Evolutionary conservation across 2,797 vertebrate species (phyloP).

Genomic region (Diplodus sargus): DNA sequence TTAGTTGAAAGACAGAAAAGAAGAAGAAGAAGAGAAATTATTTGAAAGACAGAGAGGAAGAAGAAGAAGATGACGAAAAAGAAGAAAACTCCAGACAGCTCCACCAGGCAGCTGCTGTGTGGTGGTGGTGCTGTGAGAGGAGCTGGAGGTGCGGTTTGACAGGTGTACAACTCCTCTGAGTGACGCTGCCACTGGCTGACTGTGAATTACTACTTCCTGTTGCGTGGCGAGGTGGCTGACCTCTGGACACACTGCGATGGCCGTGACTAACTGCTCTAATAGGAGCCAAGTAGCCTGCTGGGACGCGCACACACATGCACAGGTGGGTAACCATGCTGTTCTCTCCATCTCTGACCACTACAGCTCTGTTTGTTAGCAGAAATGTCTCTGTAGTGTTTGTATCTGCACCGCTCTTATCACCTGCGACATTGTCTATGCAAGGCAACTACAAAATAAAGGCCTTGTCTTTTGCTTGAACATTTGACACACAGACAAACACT

Average conservation of each 20-base stretch:
- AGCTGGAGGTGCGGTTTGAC: slow-evolving; percentile 51
- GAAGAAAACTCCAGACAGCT: not conserved
- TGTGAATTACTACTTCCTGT: slow-evolving; percentile 90
- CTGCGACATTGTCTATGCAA: no score
- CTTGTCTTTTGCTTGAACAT: no score
- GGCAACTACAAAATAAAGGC: no score
- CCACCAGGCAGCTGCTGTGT: slow-evolving; percentile 7
- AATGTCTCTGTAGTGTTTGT: no score
- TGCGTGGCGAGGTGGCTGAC: slow-evolving; percentile 73
- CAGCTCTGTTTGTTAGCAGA: no score
- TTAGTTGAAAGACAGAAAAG: no score
- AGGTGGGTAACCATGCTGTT: no score
- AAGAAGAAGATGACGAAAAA: no score
- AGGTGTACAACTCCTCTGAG: slow-evolving; percentile 68
- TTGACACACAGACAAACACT: not conserved
- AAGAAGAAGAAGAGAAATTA: no score
- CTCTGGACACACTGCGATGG: slow-evolving; percentile 86
- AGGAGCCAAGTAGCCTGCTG: slow-evolving; percentile 73
- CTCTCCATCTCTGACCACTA: no score
- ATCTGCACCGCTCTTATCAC: no score
- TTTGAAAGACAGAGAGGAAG: no score
- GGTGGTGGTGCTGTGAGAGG: not conserved
- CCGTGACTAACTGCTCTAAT: slow-evolving; percentile 85
- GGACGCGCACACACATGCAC: not conserved
- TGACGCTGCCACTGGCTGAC: slow-evolving; percentile 66